Evolutionary conservation across 2,888 invertebrate genomes (phyloP), one percentile per base, ranked within the genome.

Genomic region (Epistrophe grossulariae): DNA sequence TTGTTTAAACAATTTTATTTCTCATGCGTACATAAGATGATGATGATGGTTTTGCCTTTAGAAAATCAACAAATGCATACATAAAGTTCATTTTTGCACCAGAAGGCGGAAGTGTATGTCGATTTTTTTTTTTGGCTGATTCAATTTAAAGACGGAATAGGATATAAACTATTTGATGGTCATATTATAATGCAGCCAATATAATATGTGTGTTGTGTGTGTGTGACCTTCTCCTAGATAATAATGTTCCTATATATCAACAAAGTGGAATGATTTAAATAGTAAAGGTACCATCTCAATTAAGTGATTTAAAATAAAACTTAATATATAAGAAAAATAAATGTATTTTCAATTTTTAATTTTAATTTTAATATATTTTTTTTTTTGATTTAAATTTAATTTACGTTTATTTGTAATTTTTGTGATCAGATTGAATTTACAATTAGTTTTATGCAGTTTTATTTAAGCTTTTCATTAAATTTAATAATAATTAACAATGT

Each of bases 1-100:
- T 79, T 87, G 79, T 87, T 87, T 87, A 83, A 74, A 87, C 85
- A 80, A 84, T 76, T 68, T 74, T 48, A 79, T 64, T 78, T 70
- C 81, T 57, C n/a, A 77, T 70, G 55, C 52, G 55, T 55, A 40
- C n/a, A 79, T 74, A 76, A 15, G 24, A 72, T 40, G 45, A 43
- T 73, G 78, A 60, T 17, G 13, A 35, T 35, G 35, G 8, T 70
- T 76, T 31, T 17, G 2, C 11, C 1, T 38, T 35, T 15, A 64
- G 64, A 38, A 57, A 59, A 52, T 52, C 50, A 52, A 24, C 31
- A 35, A 59, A 17, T 35, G 57, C 35, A 60, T 17, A 60, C 19
- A 40, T 28, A 62, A 62, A 43, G 24, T 43, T 19, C 9, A 15
- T 35, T 68, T 68, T 68, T 68, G 50, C 66, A 66, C 35, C 24